Evolutionary conservation across 2,888 invertebrate genomes (phyloP), one percentile per base, ranked within the genome.

Genomic region (Branchellion lobata): DNA sequence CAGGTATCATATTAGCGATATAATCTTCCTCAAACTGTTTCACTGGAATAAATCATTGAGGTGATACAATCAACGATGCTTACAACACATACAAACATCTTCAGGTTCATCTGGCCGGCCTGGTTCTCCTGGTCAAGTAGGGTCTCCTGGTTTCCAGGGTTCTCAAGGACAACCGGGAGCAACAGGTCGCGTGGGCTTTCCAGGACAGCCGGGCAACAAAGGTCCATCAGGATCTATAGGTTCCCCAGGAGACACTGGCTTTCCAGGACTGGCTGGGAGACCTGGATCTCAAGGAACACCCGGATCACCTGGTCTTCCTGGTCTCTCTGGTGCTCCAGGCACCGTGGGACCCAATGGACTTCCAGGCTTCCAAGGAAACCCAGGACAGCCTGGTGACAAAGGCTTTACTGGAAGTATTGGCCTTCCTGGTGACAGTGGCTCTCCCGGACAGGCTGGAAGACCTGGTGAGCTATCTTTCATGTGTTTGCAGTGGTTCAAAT

Each of bases 91-190:
- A n/a, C n/a, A n/a, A n/a, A n/a, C n/a, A n/a, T n/a, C n/a, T n/a
- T n/a, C 40, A 40, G 40, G 40, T 14, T 8, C 5, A 8, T 14
- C 40, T 82, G 93, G 92, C 31, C 86, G 88, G 0, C 83, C 86
- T 36, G 94, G 94, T 36, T 81, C 81, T 33, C 82, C 83, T n/a
- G 87, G 87, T 18, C 76, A 33, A 34, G 77, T 83, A 18, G 85
- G 85, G 29, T 51, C 21, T 36, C 51, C 33, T 27, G 75, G 75
- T 51, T 31, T 53, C 11, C 24, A 29, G 18, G 75, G 75, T 21
- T 24, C 21, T 14, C 27, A 11, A 71, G 71, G 71, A 33, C 18
- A 11, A 18, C 3, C 69, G 8, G 69, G 69, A 33, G 5, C 69
- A 3, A 29, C 34, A 8, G 78, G 78, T 14, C 24, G 14, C 11